A percentile compares a stretch with the other conserved stretches of the same genome.
Evolutionary conservation across 2,113 vertebrate genomes (phyloP).

Genomic region (Sus scrofa): DNA sequence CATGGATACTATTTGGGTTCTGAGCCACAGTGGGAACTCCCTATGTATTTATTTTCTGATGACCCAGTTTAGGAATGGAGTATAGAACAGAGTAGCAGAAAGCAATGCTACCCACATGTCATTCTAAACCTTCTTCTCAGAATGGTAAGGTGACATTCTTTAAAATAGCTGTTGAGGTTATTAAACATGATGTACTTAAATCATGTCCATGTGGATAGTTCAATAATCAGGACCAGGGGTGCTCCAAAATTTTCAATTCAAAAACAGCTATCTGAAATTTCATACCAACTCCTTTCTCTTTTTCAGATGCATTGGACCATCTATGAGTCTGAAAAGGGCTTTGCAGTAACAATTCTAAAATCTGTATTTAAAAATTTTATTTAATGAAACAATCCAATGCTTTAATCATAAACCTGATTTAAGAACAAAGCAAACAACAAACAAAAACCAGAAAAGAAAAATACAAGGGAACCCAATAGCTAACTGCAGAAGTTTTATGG

Average conservation of each 20-base stretch:
- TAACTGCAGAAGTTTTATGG: not conserved
- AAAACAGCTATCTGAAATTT: not conserved
- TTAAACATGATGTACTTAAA: not conserved
- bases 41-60: not conserved
- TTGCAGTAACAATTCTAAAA: not conserved
- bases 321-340: not conserved
- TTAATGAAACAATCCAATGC: not conserved
- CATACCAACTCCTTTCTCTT: not conserved
- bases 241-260: not conserved
- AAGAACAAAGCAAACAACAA: not conserved
- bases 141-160: not conserved
- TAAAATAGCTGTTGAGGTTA: not conserved
- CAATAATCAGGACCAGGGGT: not conserved
- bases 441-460: not conserved
- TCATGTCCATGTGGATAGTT: not conserved
- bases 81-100: not conserved
- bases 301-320: not conserved
- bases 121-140: not conserved
- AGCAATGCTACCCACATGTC: not conserved
- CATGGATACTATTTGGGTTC: too few relatives aligned
- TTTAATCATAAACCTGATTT: not conserved
- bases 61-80: not conserved
- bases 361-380: not conserved
- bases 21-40: too few relatives aligned
- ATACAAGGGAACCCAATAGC: not conserved